Evolutionary conservation across 1,140 invertebrate species (phyloP).

Genomic region (Sipha flava): DNA sequence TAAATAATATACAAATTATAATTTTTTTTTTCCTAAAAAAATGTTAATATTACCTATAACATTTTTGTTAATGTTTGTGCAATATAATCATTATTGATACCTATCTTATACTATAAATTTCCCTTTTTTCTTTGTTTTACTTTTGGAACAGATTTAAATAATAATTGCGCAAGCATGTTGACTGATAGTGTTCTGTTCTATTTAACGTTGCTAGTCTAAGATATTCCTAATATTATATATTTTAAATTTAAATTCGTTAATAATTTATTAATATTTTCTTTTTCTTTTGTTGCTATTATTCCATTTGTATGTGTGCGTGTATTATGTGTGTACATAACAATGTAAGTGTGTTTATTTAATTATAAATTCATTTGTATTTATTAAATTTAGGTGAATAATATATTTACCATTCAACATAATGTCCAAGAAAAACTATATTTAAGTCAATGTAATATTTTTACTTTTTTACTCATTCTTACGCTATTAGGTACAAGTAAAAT

Average conservation of each 20-base stretch:
- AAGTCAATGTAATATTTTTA: slow-evolving; percentile 20
- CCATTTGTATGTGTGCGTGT: slow-evolving; percentile 30
- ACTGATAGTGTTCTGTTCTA: slow-evolving; percentile 29
- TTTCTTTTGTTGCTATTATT: slow-evolving; percentile 31
- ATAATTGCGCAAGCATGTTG: slow-evolving; percentile 32
- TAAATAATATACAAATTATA: slow-evolving; percentile 24
- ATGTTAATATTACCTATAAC: slow-evolving; percentile 29
- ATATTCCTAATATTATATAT: slow-evolving; percentile 29
- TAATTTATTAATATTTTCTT: slow-evolving; percentile 18
- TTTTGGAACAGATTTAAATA: slow-evolving; percentile 28
- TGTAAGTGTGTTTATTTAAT: slow-evolving; percentile 18
- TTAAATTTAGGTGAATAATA: slow-evolving; percentile 1
- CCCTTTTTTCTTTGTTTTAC: slow-evolving; percentile 9
- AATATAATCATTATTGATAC: slow-evolving; percentile 29
- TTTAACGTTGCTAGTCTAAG: slow-evolving; percentile 32
- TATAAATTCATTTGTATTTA: background rate
- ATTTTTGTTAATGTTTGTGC: slow-evolving; percentile 33
- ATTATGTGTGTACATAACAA: slow-evolving; percentile 29
- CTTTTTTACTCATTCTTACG: slow-evolving; percentile 8
- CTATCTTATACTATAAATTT: slow-evolving; percentile 5
- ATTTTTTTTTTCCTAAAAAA: background rate
- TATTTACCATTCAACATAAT: background rate
- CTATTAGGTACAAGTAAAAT: background rate
- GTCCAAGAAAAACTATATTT: background rate
- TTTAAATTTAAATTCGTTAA: slow-evolving; percentile 23